Percentiles rank a stretch among this genome's conserved stretches.
phyloP scores from a whole-genome alignment of 1,140 invertebrate species.

The Dolichoris vasculosae region DNA sequence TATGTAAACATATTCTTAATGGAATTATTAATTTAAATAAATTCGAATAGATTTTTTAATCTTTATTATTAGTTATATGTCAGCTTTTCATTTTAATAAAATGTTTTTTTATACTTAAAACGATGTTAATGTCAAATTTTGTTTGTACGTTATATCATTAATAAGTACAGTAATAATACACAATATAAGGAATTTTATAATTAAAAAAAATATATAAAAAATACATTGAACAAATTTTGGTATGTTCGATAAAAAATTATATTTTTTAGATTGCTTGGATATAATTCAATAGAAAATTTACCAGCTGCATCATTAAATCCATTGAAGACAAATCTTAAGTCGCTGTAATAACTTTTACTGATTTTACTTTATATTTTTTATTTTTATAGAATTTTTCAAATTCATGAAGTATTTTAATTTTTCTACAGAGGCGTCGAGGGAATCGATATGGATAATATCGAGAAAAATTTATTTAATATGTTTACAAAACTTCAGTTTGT shows the following conservation, averaged over 20 bases:
- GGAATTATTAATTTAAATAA: too few relatives aligned
- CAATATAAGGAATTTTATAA: too few relatives aligned
- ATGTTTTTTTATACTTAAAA: too few relatives aligned
- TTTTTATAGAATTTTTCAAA: slow-evolving; percentile 1
- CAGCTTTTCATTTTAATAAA: too few relatives aligned
- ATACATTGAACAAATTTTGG: not conserved
- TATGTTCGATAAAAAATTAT: not conserved
- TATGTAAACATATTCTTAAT: too few relatives aligned
- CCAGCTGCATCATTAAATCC: slow-evolving; percentile 57
- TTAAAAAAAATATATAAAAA: too few relatives aligned
- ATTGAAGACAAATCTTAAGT: slow-evolving; percentile 62
- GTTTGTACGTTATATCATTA: too few relatives aligned
- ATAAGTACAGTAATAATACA: too few relatives aligned
- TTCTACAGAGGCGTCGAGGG: slow-evolving; percentile 73
- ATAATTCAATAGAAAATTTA: slow-evolving; percentile 63
- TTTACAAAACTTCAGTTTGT: slow-evolving; percentile 76
- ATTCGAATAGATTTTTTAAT: too few relatives aligned
- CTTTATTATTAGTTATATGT: too few relatives aligned
- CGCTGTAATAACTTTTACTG: slow-evolving; percentile 63
- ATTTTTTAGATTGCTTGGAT: slow-evolving; percentile 62
- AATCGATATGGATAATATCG: slow-evolving; percentile 76
- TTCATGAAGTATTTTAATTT: slow-evolving; percentile 37
- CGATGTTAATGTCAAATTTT: too few relatives aligned
- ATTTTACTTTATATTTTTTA: slow-evolving; percentile 33
- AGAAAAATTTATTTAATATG: slow-evolving; percentile 74